Conservation (phyloP, 2,888 invertebrate genomes). For the Caenorhabditis afra region DNA sequence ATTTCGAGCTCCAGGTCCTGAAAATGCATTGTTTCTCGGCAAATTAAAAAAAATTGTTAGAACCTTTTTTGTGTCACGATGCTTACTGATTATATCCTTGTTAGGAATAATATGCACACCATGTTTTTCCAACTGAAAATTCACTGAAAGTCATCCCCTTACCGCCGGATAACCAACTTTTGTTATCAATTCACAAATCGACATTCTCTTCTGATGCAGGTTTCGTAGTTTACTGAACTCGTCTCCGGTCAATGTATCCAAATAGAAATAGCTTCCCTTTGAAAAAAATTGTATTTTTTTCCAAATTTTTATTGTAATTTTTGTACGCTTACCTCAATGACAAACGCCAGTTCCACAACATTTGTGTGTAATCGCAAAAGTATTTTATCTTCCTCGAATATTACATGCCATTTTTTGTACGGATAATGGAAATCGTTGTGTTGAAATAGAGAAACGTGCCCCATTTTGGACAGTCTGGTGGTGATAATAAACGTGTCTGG, state of each 20-base stretch:
- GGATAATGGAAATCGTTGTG: conserved; percentile 70
- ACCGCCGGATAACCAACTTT: conserved; percentile 9
- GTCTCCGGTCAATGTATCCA: conserved; percentile 68
- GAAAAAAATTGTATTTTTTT: background rate
- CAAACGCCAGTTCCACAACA: conserved; percentile 66
- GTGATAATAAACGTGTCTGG: conserved; percentile 66
- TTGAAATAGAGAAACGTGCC: conserved; percentile 67
- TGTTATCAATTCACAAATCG: conserved; percentile 59
- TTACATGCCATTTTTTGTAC: conserved; percentile 65
- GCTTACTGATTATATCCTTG: conserved; percentile 59
- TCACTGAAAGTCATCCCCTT: background rate
- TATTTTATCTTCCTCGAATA: conserved; percentile 58
- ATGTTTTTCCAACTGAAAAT: conserved; percentile 62
- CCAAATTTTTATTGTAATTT: too few species aligned
- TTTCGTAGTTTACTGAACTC: conserved; percentile 68
- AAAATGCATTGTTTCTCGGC: too few species aligned
- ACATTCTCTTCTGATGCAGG: conserved; percentile 64
- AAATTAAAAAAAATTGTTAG: too few species aligned
- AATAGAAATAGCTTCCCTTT: conserved; percentile 61
- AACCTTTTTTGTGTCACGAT: conserved; percentile 66
- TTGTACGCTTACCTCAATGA: conserved; percentile 59
- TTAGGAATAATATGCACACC: conserved; percentile 69
- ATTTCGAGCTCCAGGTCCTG: conserved; percentile 65
- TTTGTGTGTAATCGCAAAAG: conserved; percentile 61
- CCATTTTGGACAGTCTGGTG: conserved; percentile 66